Evolutionary conservation across 30 jellyfish, hydroid and myxozoan genomes (phyloP), one percentile per base, ranked within the genome.

Genomic region (Hydractinia symbiolongicarpus): DNA sequence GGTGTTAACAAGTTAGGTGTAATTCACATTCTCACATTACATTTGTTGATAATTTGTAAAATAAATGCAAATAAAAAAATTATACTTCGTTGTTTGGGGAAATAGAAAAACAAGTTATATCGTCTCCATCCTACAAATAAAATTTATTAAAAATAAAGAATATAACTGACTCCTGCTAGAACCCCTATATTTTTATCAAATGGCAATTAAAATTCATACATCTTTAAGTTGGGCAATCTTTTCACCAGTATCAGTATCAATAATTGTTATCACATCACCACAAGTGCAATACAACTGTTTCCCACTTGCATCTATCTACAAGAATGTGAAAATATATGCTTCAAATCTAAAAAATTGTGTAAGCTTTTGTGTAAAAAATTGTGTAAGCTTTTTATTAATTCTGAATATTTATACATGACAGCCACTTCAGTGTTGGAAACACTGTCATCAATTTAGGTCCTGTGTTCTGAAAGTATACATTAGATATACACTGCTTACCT

Each of bases 111-210:
- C 95, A 73, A 5, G 93, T 84, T 13, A 85, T 61, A 30, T 90
- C 97, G 82, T 86, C 95, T 11, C 82, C 97, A 81, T 90, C 97
- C 97, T 90, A 58, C 5, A 77, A 66, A 52, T 19, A 14, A 67
- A 66, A 5, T 9, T 11, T 49, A 51, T 6, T 64, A 7, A 58
- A 58, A 13, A 58, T 13, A 16, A n/a, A 7, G 52, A 64, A 64
- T n/a, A 64, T 50, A 7, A 16, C 9, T 64, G 9, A 44, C 40
- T 64, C 4, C 51, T 20, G 21, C 21, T 20, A 13, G n/a, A 11
- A 67, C 78, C 52, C n/a, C 51, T 10, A 67, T 21, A 13, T 11
- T 13, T 67, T 67, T 21, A 15, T 49, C 11, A 67, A 67, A 67
- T 58, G 69, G 2, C 50, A 11, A 15, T 67, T 67, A 67, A 10